These are phyloP conservation scores for Chloropsis cyanopogon DNA, from an alignment of 2,113 vertebrate species.

Conservation along the genomic window DNA sequence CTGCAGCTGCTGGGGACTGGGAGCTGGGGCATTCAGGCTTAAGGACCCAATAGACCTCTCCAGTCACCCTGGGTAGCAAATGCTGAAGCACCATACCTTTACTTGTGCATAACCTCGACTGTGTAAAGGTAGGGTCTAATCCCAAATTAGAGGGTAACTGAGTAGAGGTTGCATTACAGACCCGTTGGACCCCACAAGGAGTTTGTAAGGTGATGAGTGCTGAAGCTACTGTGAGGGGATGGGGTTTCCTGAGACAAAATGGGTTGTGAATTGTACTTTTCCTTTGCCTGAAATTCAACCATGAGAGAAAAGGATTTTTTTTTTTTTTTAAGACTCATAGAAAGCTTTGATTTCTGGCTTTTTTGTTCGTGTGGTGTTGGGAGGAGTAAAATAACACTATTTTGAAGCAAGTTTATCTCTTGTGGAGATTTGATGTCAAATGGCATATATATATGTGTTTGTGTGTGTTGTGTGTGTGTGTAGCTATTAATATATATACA, in stretches of 20 bases:
- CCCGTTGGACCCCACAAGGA: accelerated
- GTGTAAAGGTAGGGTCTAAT: not conserved
- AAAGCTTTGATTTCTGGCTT: not conserved
- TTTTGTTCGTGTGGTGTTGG: not conserved
- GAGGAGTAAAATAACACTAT: not conserved
- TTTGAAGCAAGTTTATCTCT: not conserved
- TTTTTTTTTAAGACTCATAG: not conserved
- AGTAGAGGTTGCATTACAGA: not conserved
- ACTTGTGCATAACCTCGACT: not conserved
- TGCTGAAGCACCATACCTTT: accelerated
- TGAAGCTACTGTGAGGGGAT: not conserved
- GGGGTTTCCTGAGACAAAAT: not conserved
- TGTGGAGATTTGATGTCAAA: not conserved
- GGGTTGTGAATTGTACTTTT: not conserved
- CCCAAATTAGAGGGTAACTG: not conserved
- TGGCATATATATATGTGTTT: not conserved
- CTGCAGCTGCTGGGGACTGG: not conserved
- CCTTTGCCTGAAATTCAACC: not conserved
- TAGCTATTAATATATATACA: too few species aligned
- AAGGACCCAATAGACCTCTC: not conserved
- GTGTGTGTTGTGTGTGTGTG: too few species aligned
- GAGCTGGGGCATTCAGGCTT: accelerated
- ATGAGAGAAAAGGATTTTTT: not conserved
- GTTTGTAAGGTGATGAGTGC: not conserved
- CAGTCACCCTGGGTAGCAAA: not conserved